Evolutionary conservation across 2,888 invertebrate genomes (phyloP), one percentile per base, ranked within the genome.

Genomic region (Macrosiphum euphorbiae): DNA sequence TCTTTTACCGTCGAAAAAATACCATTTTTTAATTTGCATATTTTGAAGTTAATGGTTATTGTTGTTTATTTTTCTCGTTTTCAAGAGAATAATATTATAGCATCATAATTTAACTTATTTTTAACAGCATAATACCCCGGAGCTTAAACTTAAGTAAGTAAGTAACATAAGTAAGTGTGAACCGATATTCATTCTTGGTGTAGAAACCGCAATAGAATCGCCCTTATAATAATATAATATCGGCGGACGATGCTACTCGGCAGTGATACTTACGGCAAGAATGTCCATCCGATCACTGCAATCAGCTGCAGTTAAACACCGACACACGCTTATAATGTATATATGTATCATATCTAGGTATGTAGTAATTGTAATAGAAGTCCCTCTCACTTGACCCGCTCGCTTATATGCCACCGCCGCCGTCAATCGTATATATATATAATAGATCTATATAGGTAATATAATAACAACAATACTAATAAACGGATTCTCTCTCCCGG

Each of bases 371-470:
- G 35, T 78, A 35, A 78, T 78, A 35, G 78, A 35, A 78, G 78
- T 78, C 8, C 35, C 35, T 78, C 78, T 78, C 35, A 78, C 78
- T 78, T 78, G 78, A 78, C 78, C 78, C 78, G 35, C 35, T 7
- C 16, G 3, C 2, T 7, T 20, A 78, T 78, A 35, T 78, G 35
- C 35, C 35, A 35, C 78, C 78, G 35, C 35, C 78, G 20, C 35
- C 35, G 35, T 78, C 78, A 78, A 78, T 78, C 78, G 78, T 35
- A 35, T 35, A 55, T 35, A 35, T 35, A 55, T 24, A 78, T 35
- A 35, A 78, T 78, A 78, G 78, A 35, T 67, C 67, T 67, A 67
- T 35, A 78, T 78, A 78, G 20, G 78, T 78, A 78, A 78, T 78
- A 78, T n/a, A n/a, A 67, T 67, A 67, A 55, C 52, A 7, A 35